These are phyloP conservation scores for Aurelia sp. DNA, from an alignment of 30 jellyfish, hydroid and myxozoan genomes.

Conservation along the genomic window DNA sequence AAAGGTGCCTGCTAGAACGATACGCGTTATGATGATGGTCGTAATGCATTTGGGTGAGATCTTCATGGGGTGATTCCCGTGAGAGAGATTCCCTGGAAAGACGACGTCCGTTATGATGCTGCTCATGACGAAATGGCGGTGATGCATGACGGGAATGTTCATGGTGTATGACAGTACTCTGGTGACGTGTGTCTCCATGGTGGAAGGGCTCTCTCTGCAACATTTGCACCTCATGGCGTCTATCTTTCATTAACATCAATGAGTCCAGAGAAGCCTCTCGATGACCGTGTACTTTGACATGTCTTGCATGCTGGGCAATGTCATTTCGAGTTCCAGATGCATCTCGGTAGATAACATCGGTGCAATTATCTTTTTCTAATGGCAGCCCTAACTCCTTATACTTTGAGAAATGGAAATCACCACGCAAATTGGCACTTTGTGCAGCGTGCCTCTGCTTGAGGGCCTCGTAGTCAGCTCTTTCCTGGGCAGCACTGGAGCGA, in stretches of 20 bases:
- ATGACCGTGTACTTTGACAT: neutral
- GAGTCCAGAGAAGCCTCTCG: neutral
- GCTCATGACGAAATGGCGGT: conserved; percentile 10
- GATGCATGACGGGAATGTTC: conserved; percentile 15
- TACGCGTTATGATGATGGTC: conserved; percentile 14
- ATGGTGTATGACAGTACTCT: neutral
- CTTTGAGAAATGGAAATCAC: no score
- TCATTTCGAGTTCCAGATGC: no score
- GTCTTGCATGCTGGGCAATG: conserved; percentile 1
- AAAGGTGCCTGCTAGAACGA: conserved; percentile 1
- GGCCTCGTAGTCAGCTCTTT: no score
- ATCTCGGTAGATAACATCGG: no score
- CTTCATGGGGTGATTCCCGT: neutral
- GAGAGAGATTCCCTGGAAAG: neutral
- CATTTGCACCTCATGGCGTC: neutral
- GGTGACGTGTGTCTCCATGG: conserved; percentile 9
- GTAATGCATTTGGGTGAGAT: neutral
- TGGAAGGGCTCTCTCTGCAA: conserved; percentile 29
- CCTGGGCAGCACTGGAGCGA: no score
- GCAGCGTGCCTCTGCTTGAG: no score
- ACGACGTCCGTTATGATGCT: conserved; percentile 4
- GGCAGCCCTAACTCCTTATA: no score
- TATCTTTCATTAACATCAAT: neutral
- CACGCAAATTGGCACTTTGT: no score
- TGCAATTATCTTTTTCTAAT: no score